These are phyloP conservation scores for Gibbula magus DNA, from an alignment of 2,888 invertebrate species.

Conservation along the genomic window DNA sequence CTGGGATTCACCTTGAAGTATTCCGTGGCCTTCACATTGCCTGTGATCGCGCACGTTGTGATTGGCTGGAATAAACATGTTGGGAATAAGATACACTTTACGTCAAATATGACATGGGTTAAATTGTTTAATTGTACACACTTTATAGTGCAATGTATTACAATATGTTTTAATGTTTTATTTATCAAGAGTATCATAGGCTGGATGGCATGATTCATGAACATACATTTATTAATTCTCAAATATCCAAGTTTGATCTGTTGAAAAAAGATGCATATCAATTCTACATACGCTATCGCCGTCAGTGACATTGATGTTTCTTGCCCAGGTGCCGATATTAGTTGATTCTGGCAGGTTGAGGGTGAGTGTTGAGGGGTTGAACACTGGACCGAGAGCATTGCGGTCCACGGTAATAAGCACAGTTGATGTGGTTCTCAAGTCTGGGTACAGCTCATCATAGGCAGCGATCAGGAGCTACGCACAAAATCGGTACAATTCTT, in stretches of 20 bases:
- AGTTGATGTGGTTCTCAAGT: slow-evolving; percentile 45
- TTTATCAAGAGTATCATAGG: too few relatives aligned
- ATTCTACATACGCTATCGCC: slow-evolving; percentile 63
- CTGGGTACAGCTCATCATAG: slow-evolving; percentile 61
- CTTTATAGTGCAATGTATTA: too few relatives aligned
- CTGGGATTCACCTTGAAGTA: slow-evolving; percentile 59
- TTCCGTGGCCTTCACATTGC: slow-evolving; percentile 52
- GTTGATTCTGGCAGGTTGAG: slow-evolving; percentile 53
- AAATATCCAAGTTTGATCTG: too few relatives aligned
- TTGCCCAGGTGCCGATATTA: slow-evolving; percentile 51
- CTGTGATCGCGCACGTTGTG: slow-evolving; percentile 56
- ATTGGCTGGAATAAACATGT: slow-evolving; percentile 31
- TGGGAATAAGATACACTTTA: background rate
- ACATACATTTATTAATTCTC: too few relatives aligned
- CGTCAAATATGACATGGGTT: too few relatives aligned
- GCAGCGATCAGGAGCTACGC: slow-evolving; percentile 63
- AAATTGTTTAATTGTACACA: too few relatives aligned
- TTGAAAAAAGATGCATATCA: too few relatives aligned
- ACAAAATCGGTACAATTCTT: background rate
- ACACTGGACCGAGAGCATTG: slow-evolving; percentile 61
- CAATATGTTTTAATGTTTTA: too few relatives aligned
- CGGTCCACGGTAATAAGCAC: slow-evolving; percentile 57
- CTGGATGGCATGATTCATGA: too few relatives aligned
- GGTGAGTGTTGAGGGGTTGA: slow-evolving; percentile 49
- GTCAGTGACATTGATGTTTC: slow-evolving; percentile 63